Percentiles rank a stretch among this genome's conserved stretches.
Conservation (phyloP, 1,140 invertebrate species). For the Brachionus rotundiformis region DNA sequence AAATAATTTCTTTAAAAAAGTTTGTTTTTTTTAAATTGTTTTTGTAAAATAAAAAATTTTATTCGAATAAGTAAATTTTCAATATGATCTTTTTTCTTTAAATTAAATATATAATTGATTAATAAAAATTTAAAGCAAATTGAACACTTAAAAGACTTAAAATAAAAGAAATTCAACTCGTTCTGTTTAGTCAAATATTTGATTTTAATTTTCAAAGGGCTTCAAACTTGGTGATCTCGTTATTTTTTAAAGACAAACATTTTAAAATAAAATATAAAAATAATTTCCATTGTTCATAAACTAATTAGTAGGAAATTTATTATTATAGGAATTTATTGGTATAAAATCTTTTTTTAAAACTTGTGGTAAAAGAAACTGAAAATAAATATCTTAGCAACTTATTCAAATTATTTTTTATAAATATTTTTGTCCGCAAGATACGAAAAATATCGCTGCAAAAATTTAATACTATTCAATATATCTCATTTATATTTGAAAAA, state of each 20-base stretch:
- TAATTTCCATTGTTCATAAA: not conserved
- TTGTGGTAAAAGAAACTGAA: not conserved
- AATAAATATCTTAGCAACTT: constrained; percentile 11
- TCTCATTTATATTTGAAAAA: not conserved
- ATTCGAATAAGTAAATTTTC: too few relatives aligned
- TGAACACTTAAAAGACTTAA: not conserved
- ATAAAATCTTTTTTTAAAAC: not conserved
- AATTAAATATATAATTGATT: not conserved
- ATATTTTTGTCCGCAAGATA: not conserved
- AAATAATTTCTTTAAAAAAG: too few relatives aligned
- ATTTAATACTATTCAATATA: not conserved
- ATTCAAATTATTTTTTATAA: not conserved
- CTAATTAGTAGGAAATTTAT: not conserved
- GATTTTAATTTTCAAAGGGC: not conserved
- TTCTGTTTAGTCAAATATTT: not conserved
- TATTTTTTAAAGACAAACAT: not conserved
- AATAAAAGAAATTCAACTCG: not conserved
- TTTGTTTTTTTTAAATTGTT: too few relatives aligned
- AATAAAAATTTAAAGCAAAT: not conserved
- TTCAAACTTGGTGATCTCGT: constrained; percentile 1
- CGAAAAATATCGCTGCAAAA: not conserved
- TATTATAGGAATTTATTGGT: not conserved
- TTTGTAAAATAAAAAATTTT: too few relatives aligned
- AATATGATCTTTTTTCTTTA: too few relatives aligned
- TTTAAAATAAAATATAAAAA: not conserved